Evolutionary conservation across 2,113 vertebrate genomes (phyloP).

Genomic region (Salvelinus alpinus): DNA sequence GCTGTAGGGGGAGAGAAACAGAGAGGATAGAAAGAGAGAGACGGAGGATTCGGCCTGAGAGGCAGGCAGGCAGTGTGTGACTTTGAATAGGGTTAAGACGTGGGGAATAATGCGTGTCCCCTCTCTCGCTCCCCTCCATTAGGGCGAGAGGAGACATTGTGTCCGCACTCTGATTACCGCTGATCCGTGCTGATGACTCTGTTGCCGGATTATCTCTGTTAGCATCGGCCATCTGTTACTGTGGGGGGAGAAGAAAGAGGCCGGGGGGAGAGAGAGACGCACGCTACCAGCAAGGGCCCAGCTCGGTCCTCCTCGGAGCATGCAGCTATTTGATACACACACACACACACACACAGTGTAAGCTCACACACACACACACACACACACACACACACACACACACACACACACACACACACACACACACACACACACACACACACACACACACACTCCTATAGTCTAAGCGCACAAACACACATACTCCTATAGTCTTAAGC

Average conservation of each 20-base stretch:
- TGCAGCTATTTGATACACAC: conserved; percentile 6
- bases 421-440: conserved; percentile 27
- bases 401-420: conserved; percentile 37
- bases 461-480: too few relatives aligned
- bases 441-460: conserved; percentile 22
- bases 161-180: conserved; percentile 84
- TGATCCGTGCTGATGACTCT: conserved; percentile 89
- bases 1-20: conserved; percentile 38
- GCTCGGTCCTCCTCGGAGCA: not conserved
- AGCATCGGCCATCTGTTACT: conserved; percentile 88
- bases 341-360: too few relatives aligned
- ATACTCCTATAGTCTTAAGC: too few relatives aligned
- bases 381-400: conserved; percentile 22
- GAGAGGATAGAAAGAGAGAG: not conserved
- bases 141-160: conserved; percentile 74
- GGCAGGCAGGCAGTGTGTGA: conserved; percentile 36
- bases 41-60: not conserved
- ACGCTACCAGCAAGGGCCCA: not conserved
- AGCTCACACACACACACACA: conserved; percentile 27
- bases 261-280: conserved; percentile 46
- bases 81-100: conserved; percentile 75
- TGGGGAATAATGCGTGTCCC: conserved; percentile 72
- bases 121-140: conserved; percentile 75
- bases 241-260: conserved; percentile 47
- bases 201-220: conserved; percentile 86